Conservation (phyloP, 2,888 invertebrate genomes). For the Tipula vernalis region DNA sequence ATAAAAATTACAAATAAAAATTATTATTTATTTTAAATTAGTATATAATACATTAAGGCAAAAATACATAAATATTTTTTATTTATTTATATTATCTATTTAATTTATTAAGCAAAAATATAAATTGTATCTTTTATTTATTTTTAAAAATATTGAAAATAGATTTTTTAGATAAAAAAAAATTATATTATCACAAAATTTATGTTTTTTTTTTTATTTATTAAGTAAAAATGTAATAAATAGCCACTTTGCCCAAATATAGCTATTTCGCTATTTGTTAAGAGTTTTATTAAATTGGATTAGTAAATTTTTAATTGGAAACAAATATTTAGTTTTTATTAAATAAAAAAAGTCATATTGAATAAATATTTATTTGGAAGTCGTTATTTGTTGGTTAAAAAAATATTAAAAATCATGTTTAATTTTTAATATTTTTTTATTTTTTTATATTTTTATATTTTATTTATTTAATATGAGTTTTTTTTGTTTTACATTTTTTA, state of each 20-base stretch:
- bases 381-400: neutral
- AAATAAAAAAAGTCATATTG: neutral
- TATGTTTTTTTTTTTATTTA: neutral
- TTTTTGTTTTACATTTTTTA: neutral
- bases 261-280: neutral
- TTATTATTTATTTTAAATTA: neutral
- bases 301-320: neutral
- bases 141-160: neutral
- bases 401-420: neutral
- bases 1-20: neutral
- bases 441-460: neutral
- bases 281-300: neutral
- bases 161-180: neutral
- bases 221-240: neutral
- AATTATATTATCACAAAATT: neutral
- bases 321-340: neutral
- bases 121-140: neutral
- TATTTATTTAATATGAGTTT: neutral
- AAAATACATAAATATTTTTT: neutral
- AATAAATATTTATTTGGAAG: conserved; percentile 1
- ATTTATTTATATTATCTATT: neutral
- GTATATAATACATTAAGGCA: neutral
- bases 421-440: neutral
- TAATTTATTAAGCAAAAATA: neutral
- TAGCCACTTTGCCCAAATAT: neutral